A percentile compares a stretch with the other conserved stretches of the same genome.
These are phyloP conservation scores for Mechanitis mazaeus DNA, from an alignment of 2,888 invertebrate species.

Conservation along the genomic window DNA sequence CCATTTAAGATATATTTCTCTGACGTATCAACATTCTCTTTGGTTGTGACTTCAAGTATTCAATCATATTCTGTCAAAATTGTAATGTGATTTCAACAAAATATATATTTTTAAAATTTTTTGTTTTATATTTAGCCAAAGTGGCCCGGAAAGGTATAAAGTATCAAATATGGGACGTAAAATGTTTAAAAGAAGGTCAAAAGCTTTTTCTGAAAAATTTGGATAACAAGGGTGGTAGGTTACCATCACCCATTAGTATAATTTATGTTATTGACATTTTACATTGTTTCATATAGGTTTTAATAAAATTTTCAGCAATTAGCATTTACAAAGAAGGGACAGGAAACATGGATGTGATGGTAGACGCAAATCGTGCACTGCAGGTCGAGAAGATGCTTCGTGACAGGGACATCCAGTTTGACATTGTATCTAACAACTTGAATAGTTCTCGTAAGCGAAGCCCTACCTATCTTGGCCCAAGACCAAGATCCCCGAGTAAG, in stretches of 20 bases:
- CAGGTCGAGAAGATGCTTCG: constrained; percentile 55
- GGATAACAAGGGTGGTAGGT: constrained; percentile 61
- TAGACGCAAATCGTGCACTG: constrained; percentile 49
- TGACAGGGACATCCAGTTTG: constrained; percentile 51
- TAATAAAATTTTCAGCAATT: constrained; percentile 47
- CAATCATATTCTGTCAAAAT: too few species aligned
- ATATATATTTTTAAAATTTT: constrained; percentile 14
- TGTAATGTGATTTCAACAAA: constrained; percentile 5
- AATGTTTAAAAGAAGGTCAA: constrained; percentile 63
- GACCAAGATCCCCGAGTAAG: constrained; percentile 33
- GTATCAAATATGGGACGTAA: constrained; percentile 67
- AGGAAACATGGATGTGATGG: constrained; percentile 48
- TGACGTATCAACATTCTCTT: too few species aligned
- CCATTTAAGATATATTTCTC: too few species aligned
- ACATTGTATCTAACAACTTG: constrained; percentile 41
- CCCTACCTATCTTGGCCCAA: constrained; percentile 25
- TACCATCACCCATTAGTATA: background rate
- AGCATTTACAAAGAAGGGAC: constrained; percentile 51
- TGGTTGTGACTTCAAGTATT: too few species aligned
- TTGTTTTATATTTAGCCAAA: constrained; percentile 30
- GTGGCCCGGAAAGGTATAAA: constrained; percentile 57
- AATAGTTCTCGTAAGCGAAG: constrained; percentile 31
- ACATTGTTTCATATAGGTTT: too few species aligned
- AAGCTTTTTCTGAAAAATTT: constrained; percentile 57
- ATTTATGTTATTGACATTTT: too few species aligned